These are phyloP conservation scores for Hypena proboscidalis DNA, from an alignment of 2,888 invertebrate species.

Conservation along the genomic window DNA sequence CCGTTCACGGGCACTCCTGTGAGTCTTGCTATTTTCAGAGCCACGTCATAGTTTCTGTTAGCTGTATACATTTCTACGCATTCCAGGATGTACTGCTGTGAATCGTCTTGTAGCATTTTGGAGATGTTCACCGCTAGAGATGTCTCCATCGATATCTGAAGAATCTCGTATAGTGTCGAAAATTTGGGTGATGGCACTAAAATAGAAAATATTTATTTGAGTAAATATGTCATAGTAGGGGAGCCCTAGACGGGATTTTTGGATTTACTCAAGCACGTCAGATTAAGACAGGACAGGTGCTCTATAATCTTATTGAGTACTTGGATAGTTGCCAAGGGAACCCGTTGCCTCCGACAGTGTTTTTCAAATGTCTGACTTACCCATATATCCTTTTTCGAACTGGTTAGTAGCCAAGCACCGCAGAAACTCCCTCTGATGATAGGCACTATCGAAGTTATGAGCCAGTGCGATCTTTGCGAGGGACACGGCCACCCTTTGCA, in stretches of 20 bases:
- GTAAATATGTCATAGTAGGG: too few relatives aligned
- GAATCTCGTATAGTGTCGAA: slow-evolving; percentile 73
- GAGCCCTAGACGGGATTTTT: too few relatives aligned
- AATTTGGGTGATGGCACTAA: slow-evolving; percentile 76
- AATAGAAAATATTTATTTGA: slow-evolving; percentile 33
- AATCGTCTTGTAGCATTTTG: slow-evolving; percentile 70
- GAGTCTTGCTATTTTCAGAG: slow-evolving; percentile 84
- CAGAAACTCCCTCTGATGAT: slow-evolving; percentile 87
- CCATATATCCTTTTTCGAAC: slow-evolving; percentile 83
- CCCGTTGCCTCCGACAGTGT: too few relatives aligned
- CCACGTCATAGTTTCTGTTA: slow-evolving; percentile 81
- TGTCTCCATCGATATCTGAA: slow-evolving; percentile 85
- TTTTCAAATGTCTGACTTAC: too few relatives aligned
- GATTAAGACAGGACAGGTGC: too few relatives aligned
- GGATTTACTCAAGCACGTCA: too few relatives aligned
- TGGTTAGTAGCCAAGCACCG: slow-evolving; percentile 84
- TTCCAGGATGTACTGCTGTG: slow-evolving; percentile 76
- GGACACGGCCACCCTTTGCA: slow-evolving; percentile 84
- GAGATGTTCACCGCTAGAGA: slow-evolving; percentile 82
- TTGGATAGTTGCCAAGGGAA: too few relatives aligned
- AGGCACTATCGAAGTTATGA: slow-evolving; percentile 86
- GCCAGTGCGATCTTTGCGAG: slow-evolving; percentile 87
- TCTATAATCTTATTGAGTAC: too few relatives aligned
- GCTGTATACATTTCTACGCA: slow-evolving; percentile 83
- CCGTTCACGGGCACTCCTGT: slow-evolving; percentile 78